A percentile compares a stretch with the other conserved stretches of the same genome.
Conservation (phyloP, 2,113 vertebrate genomes). For the Poecilia latipinna region DNA sequence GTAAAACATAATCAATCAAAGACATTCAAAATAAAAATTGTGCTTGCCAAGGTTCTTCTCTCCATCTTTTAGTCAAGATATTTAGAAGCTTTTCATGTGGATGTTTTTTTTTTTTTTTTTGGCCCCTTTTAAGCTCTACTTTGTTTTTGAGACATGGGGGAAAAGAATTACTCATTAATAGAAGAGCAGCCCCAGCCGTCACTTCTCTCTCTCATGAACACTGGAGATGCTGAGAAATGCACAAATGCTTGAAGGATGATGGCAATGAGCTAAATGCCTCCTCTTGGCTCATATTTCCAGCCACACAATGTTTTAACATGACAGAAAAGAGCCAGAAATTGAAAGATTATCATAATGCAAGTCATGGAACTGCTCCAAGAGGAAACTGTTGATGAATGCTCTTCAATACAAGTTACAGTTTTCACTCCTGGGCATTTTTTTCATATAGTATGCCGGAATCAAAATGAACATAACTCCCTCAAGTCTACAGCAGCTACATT, state of each 20-base stretch:
- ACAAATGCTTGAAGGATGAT: constrained; percentile 67
- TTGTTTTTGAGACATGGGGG: constrained; percentile 62
- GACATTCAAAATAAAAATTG: constrained; percentile 46
- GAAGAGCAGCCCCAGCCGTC: constrained; percentile 46
- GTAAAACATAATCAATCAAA: constrained; percentile 18
- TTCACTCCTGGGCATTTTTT: constrained; percentile 16
- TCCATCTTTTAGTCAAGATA: constrained; percentile 39
- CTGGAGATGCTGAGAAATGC: constrained; percentile 52
- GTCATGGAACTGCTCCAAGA: constrained; percentile 27
- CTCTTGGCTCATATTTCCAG: constrained; percentile 45
- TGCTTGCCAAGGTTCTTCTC: constrained; percentile 52
- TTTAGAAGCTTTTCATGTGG: constrained; percentile 64
- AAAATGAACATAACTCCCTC: background rate
- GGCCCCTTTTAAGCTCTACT: constrained; percentile 32
- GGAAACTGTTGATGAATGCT: constrained; percentile 47
- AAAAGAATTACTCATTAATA: constrained; percentile 58
- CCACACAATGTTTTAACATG: constrained; percentile 55
- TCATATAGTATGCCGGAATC: background rate
- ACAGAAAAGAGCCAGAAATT: constrained; percentile 59
- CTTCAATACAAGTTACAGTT: constrained; percentile 24
- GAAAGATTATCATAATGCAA: constrained; percentile 52
- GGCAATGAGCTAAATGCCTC: constrained; percentile 56
- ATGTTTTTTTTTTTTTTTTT: constrained; percentile 20
- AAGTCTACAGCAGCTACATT: background rate
- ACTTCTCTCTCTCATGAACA: constrained; percentile 57